Percentiles rank a stretch among this genome's conserved stretches.
Evolutionary conservation across 2,888 invertebrate species (phyloP).

Genomic region (Vanessa cardui): DNA sequence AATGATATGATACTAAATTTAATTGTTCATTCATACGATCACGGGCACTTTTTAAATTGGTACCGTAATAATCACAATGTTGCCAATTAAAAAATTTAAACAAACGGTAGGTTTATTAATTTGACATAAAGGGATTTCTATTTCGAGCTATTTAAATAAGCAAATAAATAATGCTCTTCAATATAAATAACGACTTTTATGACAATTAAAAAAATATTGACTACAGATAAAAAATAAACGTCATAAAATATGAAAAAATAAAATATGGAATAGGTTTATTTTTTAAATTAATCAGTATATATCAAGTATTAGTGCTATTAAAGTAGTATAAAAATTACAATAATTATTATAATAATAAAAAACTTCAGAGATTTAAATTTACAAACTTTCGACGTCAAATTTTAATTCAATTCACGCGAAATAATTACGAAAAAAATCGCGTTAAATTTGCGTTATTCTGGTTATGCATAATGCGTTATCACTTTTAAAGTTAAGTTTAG

Average conservation of each 20-base stretch:
- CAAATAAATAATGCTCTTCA: background rate
- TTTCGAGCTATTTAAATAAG: slow-evolving; percentile 5
- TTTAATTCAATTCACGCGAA: slow-evolving; percentile 2
- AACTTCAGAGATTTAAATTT: background rate
- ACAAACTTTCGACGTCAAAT: background rate
- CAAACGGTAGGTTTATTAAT: background rate
- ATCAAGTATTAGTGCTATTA: background rate
- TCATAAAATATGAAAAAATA: slow-evolving; percentile 3
- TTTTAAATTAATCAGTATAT: slow-evolving; percentile 4
- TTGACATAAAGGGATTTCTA: background rate
- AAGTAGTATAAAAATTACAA: slow-evolving; percentile 10
- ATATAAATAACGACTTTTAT: background rate
- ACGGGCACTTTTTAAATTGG: background rate
- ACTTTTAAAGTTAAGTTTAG: background rate
- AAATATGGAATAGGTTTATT: slow-evolving; percentile 4
- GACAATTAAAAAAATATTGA: slow-evolving; percentile 5
- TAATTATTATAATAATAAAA: slow-evolving; percentile 1
- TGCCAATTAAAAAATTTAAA: slow-evolving; percentile 1
- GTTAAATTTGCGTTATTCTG: background rate
- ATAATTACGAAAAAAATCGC: background rate
- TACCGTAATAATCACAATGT: slow-evolving; percentile 4
- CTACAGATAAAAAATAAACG: slow-evolving; percentile 6
- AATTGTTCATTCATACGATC: background rate
- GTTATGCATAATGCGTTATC: background rate
- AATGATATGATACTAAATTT: slow-evolving; percentile 37